Evolutionary conservation across 2,797 vertebrate species (phyloP).

Genomic region (Poeciliopsis infans): DNA sequence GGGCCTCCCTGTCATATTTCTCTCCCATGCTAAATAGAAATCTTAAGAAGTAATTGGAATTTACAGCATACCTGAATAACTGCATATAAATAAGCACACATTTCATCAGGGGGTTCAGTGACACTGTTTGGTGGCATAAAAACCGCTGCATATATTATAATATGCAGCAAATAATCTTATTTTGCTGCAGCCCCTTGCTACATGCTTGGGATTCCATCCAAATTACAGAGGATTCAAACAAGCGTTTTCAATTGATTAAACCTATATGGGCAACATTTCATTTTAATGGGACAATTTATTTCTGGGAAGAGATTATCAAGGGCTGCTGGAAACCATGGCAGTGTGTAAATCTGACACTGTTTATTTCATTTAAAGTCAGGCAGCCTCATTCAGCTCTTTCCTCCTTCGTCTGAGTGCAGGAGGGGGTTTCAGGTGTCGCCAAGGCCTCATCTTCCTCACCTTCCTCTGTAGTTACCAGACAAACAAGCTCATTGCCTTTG

Average conservation of each 20-base stretch:
- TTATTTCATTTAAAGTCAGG: slow-evolving; percentile 61
- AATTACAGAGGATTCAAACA: slow-evolving; percentile 80
- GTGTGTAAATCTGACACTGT: slow-evolving; percentile 72
- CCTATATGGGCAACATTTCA: slow-evolving; percentile 80
- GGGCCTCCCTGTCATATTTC: slow-evolving; percentile 71
- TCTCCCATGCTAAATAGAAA: slow-evolving; percentile 85
- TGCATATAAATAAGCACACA: slow-evolving; percentile 87
- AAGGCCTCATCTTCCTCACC: slow-evolving; percentile 29
- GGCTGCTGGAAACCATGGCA: slow-evolving; percentile 67
- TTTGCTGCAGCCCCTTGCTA: slow-evolving; percentile 69
- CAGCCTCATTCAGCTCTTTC: slow-evolving; percentile 21
- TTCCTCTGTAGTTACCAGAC: slow-evolving; percentile 23
- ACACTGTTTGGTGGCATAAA: slow-evolving; percentile 80
- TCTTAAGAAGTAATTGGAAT: slow-evolving; percentile 91
- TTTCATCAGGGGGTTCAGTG: slow-evolving; percentile 78
- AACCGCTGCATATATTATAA: slow-evolving; percentile 80
- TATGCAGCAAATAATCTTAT: slow-evolving; percentile 80
- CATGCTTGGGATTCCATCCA: slow-evolving; percentile 77
- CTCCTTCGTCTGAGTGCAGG: slow-evolving; percentile 29
- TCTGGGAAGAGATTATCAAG: slow-evolving; percentile 74
- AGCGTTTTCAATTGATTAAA: slow-evolving; percentile 82
- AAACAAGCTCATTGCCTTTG: slow-evolving; percentile 72
- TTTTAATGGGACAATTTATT: slow-evolving; percentile 83
- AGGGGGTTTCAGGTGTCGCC: slow-evolving; percentile 11
- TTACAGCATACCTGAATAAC: slow-evolving; percentile 91